Percentiles rank a stretch among this genome's conserved stretches.
These are phyloP conservation scores for Ceyx erithaca DNA, from an alignment of 2,797 vertebrate genomes.

Conservation along the genomic window DNA sequence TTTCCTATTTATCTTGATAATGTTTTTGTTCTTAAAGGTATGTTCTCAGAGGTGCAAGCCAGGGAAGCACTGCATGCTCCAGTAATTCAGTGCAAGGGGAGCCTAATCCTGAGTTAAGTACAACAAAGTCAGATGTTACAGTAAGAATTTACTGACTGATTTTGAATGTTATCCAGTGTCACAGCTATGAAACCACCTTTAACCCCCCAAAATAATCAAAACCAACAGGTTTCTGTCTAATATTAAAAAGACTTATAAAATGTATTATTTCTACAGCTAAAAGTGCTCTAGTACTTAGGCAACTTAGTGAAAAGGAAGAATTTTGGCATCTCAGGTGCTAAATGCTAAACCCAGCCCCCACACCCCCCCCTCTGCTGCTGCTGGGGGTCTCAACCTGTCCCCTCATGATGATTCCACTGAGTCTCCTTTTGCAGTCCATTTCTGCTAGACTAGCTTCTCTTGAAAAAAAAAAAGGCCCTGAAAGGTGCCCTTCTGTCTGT, in stretches of 20 bases:
- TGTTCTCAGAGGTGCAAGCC: neutral
- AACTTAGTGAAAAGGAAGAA: neutral
- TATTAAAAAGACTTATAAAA: neutral
- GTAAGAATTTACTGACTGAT: neutral
- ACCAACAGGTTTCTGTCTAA: neutral
- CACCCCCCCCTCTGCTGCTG: rapidly evolving
- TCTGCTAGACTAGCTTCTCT: neutral
- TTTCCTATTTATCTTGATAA: constrained; percentile 23
- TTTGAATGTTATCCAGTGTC: neutral
- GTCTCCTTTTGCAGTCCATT: neutral
- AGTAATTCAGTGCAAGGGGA: neutral
- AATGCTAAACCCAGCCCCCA: rapidly evolving
- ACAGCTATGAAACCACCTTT: neutral
- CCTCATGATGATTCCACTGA: neutral
- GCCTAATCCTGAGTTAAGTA: neutral
- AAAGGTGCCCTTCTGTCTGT: neutral
- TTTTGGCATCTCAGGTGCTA: rapidly evolving
- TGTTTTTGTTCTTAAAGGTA: neutral
- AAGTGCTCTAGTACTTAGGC: neutral
- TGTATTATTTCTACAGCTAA: neutral
- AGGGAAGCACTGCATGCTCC: neutral
- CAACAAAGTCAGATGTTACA: rapidly evolving
- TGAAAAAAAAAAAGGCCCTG: neutral
- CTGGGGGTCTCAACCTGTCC: neutral
- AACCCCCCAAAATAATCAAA: neutral